phyloP scores from a whole-genome alignment of 2,888 invertebrate genomes.

The Mythimna albipuncta region DNA sequence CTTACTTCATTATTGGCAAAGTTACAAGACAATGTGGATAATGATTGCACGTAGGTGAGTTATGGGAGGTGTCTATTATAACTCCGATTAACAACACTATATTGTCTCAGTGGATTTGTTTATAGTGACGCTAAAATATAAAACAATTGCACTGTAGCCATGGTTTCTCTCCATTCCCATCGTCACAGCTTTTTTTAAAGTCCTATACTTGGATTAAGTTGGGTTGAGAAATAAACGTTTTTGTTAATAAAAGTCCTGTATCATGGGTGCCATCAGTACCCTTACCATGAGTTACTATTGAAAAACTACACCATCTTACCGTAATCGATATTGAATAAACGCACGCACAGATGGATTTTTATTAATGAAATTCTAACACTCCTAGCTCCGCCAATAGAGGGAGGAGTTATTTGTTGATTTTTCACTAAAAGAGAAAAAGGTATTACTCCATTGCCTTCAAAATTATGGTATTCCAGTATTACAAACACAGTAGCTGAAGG shows the following conservation, averaged over 20 bases:
- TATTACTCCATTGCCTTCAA: not conserved
- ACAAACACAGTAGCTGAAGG: conserved; percentile 36
- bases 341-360: no score
- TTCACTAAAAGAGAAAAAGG: no score
- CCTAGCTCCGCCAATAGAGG: no score
- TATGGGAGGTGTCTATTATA: conserved; percentile 12
- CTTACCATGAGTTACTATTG: no score
- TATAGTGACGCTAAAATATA: not conserved
- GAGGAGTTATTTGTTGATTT: no score
- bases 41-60: conserved; percentile 24
- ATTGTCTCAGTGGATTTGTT: not conserved
- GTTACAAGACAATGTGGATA: conserved; percentile 36
- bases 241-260: no score
- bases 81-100: not conserved
- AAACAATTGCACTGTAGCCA: conserved; percentile 5
- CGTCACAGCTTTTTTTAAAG: not conserved
- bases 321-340: no score
- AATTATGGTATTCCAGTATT: conserved; percentile 18
- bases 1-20: conserved; percentile 40
- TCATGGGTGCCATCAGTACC: no score
- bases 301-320: no score
- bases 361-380: no score
- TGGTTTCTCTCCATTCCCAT: conserved; percentile 1
- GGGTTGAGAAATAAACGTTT: no score
- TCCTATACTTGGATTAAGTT: no score